Evolutionary conservation across 2,888 invertebrate species (phyloP).

Genomic region (Epiperipatus broadwayi): DNA sequence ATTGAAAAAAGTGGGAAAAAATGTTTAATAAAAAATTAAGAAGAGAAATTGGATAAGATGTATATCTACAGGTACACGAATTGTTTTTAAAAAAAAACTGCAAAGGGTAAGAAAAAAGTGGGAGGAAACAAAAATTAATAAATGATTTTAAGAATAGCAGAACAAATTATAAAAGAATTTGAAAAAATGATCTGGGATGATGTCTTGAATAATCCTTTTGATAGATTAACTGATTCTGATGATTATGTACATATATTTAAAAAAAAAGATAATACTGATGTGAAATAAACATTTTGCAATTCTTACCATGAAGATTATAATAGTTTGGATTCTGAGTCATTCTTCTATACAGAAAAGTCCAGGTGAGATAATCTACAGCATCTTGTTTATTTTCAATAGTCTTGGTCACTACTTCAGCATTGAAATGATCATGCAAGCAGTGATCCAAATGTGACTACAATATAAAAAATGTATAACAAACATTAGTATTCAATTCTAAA

Average conservation of each 20-base stretch:
- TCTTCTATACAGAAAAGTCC: constrained; percentile 92
- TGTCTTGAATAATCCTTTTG: not conserved
- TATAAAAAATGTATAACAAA: constrained; percentile 10
- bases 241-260: too few relatives aligned
- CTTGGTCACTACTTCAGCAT: constrained; percentile 98
- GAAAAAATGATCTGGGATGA: constrained; percentile 7
- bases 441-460: constrained; percentile 81
- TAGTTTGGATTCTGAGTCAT: constrained; percentile 99
- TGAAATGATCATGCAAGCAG: constrained; percentile 93
- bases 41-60: too few relatives aligned
- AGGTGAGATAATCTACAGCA: constrained; percentile 95
- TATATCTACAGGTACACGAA: too few relatives aligned
- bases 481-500: constrained; percentile 8
- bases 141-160: too few relatives aligned
- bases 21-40: too few relatives aligned
- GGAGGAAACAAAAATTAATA: too few relatives aligned
- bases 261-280: constrained; percentile 10
- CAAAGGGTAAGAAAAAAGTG: too few relatives aligned
- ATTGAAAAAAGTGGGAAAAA: too few relatives aligned
- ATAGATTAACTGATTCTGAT: not conserved
- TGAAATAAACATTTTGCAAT: not conserved
- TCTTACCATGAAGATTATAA: constrained; percentile 65
- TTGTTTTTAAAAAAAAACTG: too few relatives aligned
- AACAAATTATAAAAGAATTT: constrained; percentile 7
- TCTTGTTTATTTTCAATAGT: constrained; percentile 99